A percentile compares a stretch with the other conserved stretches of the same genome.
Evolutionary conservation across 1,140 invertebrate genomes (phyloP).

Genomic region (Yoshiicerus persimilis): DNA sequence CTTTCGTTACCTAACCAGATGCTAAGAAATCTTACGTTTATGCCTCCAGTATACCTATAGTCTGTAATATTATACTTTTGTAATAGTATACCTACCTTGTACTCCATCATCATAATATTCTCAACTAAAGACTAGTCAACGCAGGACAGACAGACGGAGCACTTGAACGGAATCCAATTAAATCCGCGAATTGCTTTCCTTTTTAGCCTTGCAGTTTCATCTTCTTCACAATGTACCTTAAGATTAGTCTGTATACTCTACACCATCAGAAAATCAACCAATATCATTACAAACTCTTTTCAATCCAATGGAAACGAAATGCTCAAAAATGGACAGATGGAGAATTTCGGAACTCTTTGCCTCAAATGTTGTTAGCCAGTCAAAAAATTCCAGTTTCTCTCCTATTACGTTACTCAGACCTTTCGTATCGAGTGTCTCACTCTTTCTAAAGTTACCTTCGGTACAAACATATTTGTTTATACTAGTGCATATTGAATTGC

Average conservation of each 20-base stretch:
- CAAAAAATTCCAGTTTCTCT: not conserved
- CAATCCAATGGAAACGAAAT: not conserved
- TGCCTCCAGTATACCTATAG: not conserved
- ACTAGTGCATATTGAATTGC: too few relatives aligned
- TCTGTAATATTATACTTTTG: too few relatives aligned
- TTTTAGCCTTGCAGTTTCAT: not conserved
- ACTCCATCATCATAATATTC: not conserved
- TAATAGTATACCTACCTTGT: not conserved
- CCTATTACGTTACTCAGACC: too few relatives aligned
- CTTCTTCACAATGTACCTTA: not conserved
- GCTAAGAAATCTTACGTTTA: not conserved
- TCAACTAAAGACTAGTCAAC: not conserved
- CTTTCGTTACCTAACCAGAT: not conserved
- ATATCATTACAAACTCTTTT: not conserved
- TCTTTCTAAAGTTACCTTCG: too few relatives aligned
- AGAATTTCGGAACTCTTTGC: not conserved
- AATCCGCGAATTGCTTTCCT: conserved; percentile 5
- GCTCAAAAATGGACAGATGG: not conserved
- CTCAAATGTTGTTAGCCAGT: not conserved
- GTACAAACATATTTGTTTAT: too few relatives aligned
- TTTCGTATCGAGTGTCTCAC: too few relatives aligned
- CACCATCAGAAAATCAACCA: not conserved
- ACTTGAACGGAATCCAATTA: conserved; percentile 22
- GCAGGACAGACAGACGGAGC: not conserved
- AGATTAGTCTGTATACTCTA: not conserved